Evolutionary conservation across 2,797 vertebrate genomes (phyloP), one percentile per base, ranked within the genome.

Genomic region (Coccyzus lansbergi): DNA sequence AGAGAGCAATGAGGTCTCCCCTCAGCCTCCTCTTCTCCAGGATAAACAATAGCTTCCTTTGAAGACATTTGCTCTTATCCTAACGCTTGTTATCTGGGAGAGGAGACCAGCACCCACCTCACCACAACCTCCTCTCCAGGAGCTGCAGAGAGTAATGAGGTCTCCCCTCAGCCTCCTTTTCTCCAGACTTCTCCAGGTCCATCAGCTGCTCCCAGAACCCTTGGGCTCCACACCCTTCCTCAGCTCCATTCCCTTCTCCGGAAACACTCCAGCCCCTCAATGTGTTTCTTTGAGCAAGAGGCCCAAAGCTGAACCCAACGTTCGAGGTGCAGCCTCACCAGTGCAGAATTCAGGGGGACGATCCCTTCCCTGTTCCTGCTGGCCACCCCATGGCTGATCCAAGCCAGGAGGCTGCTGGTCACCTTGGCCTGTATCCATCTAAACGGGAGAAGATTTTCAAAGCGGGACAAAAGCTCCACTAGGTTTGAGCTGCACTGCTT

Each of bases 311-410:
- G 44, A 40, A 26, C 19, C 4, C 24, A 34, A 34, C 1, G 7
- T 7, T 33, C 1, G 0, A 40, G 44, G 29, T 15, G 19, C 2
- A 4, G 29, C 18, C 64, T 49, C 64, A 33, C 9, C 65, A 42
- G 55, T 4, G 36, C 20, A 3, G 1, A 69, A 46, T 5, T 6
- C 25, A 60, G 36, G 14, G 25, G 20, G 16, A 52, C 2, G 0
- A 8, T 46, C 58, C 13, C 26, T 17, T 4, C n/a, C 17, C n/a
- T 26, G 1, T 4, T 53, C 33, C 58, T n/a, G 10, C 67, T 46
- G 64, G 51, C 26, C 52, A 48, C 28, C 4, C n/a, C 12, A 25
- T 5, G 48, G 3, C 11, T n/a, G 46, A 38, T 12, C 36, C 14
- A 22, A 4, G 15, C 11, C n/a, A 72, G 28, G 33, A 46, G 15